Evolutionary conservation across 64 coral and sea anemone genomes (phyloP).

Genomic region (Montipora sp.): DNA sequence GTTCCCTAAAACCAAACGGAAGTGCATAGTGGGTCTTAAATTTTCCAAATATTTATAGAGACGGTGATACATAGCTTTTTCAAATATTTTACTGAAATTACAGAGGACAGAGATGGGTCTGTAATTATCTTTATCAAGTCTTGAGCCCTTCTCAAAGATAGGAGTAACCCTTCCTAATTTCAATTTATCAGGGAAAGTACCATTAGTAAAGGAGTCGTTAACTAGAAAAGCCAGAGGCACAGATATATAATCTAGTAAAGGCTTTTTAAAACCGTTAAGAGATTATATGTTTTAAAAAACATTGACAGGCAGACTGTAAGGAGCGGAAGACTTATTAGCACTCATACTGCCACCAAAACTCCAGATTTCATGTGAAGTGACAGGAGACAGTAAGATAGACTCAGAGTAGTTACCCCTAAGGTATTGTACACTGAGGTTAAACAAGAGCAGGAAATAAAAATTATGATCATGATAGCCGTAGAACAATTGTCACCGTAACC

Average conservation of each 20-base stretch:
- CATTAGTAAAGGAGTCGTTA: neutral
- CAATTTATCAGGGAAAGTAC: neutral
- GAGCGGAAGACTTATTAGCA: neutral
- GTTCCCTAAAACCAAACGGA: too few relatives aligned
- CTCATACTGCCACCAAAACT: neutral
- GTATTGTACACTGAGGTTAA: neutral
- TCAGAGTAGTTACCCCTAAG: neutral
- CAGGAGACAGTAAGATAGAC: neutral
- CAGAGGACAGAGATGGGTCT: neutral
- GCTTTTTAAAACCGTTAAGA: too few relatives aligned
- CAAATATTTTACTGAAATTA: neutral
- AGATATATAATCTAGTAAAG: neutral
- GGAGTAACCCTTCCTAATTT: neutral
- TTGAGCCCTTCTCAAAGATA: too few relatives aligned
- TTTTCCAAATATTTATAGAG: too few relatives aligned
- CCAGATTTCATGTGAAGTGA: neutral
- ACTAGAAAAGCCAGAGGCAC: neutral
- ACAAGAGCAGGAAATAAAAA: too few relatives aligned
- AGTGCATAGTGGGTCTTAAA: too few relatives aligned
- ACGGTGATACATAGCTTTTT: too few relatives aligned
- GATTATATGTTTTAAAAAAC: too few relatives aligned
- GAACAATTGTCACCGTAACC: too few relatives aligned
- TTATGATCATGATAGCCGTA: too few relatives aligned
- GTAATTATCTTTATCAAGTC: too few relatives aligned
- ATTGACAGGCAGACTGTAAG: neutral